phyloP scores from a whole-genome alignment of 1,140 invertebrate genomes.

The Hypothenemus hampei region DNA sequence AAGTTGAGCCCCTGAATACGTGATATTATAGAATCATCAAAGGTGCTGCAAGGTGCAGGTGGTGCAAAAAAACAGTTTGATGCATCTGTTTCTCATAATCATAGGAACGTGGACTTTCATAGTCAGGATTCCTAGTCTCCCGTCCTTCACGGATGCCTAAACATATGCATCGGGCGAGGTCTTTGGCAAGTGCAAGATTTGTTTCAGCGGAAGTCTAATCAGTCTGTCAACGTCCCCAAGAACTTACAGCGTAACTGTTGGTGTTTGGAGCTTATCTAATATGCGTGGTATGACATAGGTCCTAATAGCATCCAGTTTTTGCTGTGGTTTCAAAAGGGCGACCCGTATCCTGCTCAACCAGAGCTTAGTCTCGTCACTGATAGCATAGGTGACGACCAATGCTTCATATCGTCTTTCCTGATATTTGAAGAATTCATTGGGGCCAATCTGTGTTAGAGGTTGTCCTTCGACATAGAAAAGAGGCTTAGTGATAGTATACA shows the following conservation, averaged over 20 bases:
- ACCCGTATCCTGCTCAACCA: constrained; percentile 22
- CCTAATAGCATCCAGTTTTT: constrained; percentile 27
- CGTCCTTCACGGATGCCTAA: constrained; percentile 26
- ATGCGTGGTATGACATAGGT: constrained; percentile 26
- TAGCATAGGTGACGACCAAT: constrained; percentile 18
- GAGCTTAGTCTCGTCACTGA: constrained; percentile 1
- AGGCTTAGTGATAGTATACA: not conserved
- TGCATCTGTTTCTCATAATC: not conserved
- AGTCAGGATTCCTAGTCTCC: constrained; percentile 27
- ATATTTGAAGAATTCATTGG: constrained; percentile 27
- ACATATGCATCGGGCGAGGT: constrained; percentile 23
- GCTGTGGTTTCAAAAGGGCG: constrained; percentile 39
- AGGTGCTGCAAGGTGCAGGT: no score
- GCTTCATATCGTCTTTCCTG: constrained; percentile 19
- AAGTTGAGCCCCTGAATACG: not conserved
- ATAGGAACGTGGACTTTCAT: not conserved
- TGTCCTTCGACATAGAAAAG: not conserved
- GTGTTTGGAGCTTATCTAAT: constrained; percentile 23
- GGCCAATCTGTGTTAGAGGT: not conserved
- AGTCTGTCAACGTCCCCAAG: constrained; percentile 25
- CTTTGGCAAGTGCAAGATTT: constrained; percentile 18
- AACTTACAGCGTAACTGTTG: not conserved
- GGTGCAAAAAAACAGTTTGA: not conserved
- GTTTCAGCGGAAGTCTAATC: constrained; percentile 12
- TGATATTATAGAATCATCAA: not conserved